These are phyloP conservation scores for Hyles euphorbiae DNA, from an alignment of 1,140 invertebrate species.

Conservation along the genomic window DNA sequence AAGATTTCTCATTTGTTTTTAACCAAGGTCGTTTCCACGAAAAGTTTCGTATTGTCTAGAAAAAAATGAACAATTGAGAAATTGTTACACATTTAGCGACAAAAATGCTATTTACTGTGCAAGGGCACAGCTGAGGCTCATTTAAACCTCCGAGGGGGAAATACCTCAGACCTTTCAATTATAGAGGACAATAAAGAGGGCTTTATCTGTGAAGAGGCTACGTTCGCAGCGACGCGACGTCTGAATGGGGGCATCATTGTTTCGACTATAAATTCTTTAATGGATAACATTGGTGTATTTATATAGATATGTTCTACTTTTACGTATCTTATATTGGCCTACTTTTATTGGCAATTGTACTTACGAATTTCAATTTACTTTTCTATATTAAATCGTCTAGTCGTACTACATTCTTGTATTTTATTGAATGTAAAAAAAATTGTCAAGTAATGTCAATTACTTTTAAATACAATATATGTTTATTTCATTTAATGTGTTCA, in stretches of 20 bases:
- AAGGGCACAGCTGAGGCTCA: slow-evolving; percentile 48
- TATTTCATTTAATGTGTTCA: too few relatives aligned
- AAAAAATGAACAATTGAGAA: slow-evolving; percentile 21
- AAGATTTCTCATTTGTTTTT: too few relatives aligned
- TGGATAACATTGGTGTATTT: not conserved
- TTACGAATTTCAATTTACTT: not conserved
- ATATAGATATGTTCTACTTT: not conserved
- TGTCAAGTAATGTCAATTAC: too few relatives aligned
- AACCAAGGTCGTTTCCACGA: too few relatives aligned
- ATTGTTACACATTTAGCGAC: slow-evolving; percentile 29
- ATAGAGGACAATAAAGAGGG: slow-evolving; percentile 60
- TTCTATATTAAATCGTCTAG: too few relatives aligned
- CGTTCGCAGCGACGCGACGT: slow-evolving; percentile 20
- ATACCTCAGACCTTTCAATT: slow-evolving; percentile 63
- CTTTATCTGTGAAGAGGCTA: slow-evolving; percentile 43
- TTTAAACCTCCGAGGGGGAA: slow-evolving; percentile 50
- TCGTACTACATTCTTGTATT: too few relatives aligned
- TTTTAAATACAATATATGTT: too few relatives aligned
- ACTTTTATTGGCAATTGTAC: not conserved
- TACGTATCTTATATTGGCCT: not conserved
- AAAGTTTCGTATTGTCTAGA: not conserved
- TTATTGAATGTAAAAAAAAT: too few relatives aligned
- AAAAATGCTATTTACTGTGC: slow-evolving; percentile 45
- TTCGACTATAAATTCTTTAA: slow-evolving; percentile 5
- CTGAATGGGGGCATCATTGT: slow-evolving; percentile 17